Percentiles rank a stretch among this genome's conserved stretches.
Conservation (phyloP, 2,888 invertebrate species). For the Baccha elongata region DNA sequence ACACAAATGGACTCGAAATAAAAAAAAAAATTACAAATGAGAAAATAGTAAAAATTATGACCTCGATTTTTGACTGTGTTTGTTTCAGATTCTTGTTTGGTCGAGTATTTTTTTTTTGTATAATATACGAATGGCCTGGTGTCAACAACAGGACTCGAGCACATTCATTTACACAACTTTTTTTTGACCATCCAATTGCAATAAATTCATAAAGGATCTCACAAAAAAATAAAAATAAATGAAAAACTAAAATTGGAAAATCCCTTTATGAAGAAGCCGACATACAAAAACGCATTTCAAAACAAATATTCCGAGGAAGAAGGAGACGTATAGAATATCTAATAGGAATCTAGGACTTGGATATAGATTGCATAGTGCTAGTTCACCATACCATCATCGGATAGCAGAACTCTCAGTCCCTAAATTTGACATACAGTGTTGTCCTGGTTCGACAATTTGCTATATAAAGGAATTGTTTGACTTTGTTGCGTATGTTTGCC, state of each 20-base stretch:
- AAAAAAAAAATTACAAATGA: slow-evolving; percentile 49
- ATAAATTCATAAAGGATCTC: slow-evolving; percentile 72
- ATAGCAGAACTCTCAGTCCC: background rate
- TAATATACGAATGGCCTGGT: slow-evolving; percentile 18
- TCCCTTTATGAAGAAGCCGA: slow-evolving; percentile 18
- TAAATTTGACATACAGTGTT: slow-evolving; percentile 49
- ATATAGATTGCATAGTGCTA: slow-evolving; percentile 33
- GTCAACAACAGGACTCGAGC: slow-evolving; percentile 56
- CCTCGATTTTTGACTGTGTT: slow-evolving; percentile 11
- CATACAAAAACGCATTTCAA: slow-evolving; percentile 43
- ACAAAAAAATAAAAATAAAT: slow-evolving; percentile 10
- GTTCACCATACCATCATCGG: slow-evolving; percentile 1
- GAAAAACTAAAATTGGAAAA: slow-evolving; percentile 36
- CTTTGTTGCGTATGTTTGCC: slow-evolving; percentile 54
- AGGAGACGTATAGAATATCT: background rate
- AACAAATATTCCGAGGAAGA: slow-evolving; percentile 29
- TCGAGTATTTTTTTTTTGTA: slow-evolving; percentile 12
- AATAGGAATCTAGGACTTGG: slow-evolving; percentile 35
- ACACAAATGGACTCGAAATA: background rate
- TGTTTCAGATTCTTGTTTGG: slow-evolving; percentile 2
- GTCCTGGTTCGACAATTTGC: slow-evolving; percentile 62
- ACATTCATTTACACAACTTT: slow-evolving; percentile 29
- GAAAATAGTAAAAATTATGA: slow-evolving; percentile 50
- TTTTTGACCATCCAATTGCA: slow-evolving; percentile 66
- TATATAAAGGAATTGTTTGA: slow-evolving; percentile 54